Evolutionary conservation across 2,797 vertebrate species (phyloP).

Genomic region (Gymnothorax reevesii): DNA sequence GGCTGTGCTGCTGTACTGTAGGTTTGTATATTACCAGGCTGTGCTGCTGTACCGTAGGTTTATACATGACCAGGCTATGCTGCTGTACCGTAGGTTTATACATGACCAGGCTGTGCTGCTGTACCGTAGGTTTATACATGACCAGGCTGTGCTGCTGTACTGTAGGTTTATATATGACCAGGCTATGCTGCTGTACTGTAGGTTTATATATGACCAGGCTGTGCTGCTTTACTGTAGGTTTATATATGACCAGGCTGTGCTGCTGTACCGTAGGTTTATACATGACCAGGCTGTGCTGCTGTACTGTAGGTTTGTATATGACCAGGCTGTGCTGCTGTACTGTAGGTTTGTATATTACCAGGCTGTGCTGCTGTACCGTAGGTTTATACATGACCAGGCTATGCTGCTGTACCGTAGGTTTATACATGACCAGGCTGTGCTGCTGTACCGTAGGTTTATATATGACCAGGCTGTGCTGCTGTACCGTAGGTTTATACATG

Average conservation of each 20-base stretch:
- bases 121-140: conserved; percentile 86
- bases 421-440: background rate
- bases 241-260: too few species aligned
- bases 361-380: too few species aligned
- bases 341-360: conserved; percentile 92
- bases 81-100: background rate
- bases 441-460: conserved; percentile 80
- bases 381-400: background rate
- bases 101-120: background rate
- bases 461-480: too few species aligned
- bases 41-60: too few species aligned
- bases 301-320: background rate
- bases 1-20: conserved; percentile 48
- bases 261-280: background rate
- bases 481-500: background rate
- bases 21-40: too few species aligned
- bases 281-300: background rate
- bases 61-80: background rate
- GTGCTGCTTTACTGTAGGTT: conserved; percentile 74
- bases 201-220: background rate
- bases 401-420: background rate
- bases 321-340: background rate
- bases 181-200: background rate
- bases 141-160: too few species aligned
- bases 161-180: background rate